Evolutionary conservation across 2,113 vertebrate species (phyloP).

Genomic region (Mustela lutreola): DNA sequence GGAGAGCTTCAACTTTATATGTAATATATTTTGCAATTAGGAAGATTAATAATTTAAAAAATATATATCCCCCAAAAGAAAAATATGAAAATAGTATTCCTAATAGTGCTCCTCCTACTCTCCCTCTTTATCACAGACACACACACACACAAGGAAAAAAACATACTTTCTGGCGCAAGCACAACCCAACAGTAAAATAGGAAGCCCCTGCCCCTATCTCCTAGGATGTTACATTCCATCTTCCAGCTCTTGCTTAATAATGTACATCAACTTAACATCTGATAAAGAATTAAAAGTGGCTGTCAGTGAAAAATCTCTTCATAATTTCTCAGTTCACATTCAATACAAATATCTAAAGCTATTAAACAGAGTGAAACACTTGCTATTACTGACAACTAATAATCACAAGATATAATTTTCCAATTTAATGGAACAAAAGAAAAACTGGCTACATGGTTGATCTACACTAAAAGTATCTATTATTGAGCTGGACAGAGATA

Average conservation of each 20-base stretch:
- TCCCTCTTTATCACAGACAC: background rate
- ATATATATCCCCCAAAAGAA: background rate
- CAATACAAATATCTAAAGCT: conserved; percentile 19
- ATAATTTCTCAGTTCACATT: background rate
- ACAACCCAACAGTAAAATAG: background rate
- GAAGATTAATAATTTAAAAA: background rate
- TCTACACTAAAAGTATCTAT: background rate
- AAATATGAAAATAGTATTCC: background rate
- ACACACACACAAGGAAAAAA: background rate
- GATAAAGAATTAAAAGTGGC: background rate
- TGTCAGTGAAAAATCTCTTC: background rate
- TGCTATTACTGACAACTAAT: background rate
- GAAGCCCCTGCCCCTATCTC: background rate
- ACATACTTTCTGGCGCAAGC: background rate
- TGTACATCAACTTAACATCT: background rate
- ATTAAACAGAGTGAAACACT: background rate
- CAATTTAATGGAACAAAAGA: background rate
- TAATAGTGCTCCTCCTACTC: background rate
- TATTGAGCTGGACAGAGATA: background rate
- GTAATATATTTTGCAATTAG: background rate
- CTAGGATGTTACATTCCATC: background rate
- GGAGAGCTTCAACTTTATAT: background rate
- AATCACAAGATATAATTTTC: background rate
- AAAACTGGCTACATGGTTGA: background rate
- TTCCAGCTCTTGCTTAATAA: background rate